Percentiles rank a stretch among this genome's conserved stretches.
These are phyloP conservation scores for Spodoptera picta DNA, from an alignment of 2,888 invertebrate genomes.

Conservation along the genomic window DNA sequence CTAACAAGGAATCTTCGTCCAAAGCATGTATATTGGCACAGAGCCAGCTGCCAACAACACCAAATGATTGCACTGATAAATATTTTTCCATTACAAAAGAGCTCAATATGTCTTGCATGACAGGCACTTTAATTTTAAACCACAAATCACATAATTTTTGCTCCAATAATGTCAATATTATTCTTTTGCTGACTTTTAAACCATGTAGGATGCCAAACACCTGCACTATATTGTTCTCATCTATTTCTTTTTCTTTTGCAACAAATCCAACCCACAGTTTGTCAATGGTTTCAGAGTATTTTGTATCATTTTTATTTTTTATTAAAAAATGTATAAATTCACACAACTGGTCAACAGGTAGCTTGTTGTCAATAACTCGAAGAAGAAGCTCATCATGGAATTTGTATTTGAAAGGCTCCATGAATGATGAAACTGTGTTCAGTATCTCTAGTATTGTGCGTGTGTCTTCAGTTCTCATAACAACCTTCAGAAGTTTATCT, in stretches of 20 bases:
- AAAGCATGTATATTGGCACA: conserved; percentile 89
- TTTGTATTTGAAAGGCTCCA: conserved; percentile 83
- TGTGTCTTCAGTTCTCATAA: conserved; percentile 83
- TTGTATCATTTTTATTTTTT: conserved; percentile 78
- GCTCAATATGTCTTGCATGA: conserved; percentile 84
- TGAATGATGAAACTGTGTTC: conserved; percentile 75
- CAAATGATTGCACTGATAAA: conserved; percentile 78
- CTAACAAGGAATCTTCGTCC: conserved; percentile 87
- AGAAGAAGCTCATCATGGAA: conserved; percentile 90
- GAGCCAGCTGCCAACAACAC: conserved; percentile 87
- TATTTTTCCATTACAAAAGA: conserved; percentile 78
- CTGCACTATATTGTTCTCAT: conserved; percentile 87
- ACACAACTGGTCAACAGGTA: conserved; percentile 89
- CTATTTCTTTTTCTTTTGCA: conserved; percentile 88
- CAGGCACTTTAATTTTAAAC: conserved; percentile 84
- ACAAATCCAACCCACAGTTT: conserved; percentile 91
- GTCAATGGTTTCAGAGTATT: conserved; percentile 88
- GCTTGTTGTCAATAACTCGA: conserved; percentile 89
- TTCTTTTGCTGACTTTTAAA: conserved; percentile 89
- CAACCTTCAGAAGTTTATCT: conserved; percentile 81
- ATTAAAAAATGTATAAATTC: conserved; percentile 88
- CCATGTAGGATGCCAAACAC: conserved; percentile 88
- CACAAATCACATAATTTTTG: conserved; percentile 88
- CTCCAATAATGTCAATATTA: conserved; percentile 88
- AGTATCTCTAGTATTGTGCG: conserved; percentile 82